Evolutionary conservation across 1,140 invertebrate species (phyloP).

Genomic region (Euglossa dilemma): DNA sequence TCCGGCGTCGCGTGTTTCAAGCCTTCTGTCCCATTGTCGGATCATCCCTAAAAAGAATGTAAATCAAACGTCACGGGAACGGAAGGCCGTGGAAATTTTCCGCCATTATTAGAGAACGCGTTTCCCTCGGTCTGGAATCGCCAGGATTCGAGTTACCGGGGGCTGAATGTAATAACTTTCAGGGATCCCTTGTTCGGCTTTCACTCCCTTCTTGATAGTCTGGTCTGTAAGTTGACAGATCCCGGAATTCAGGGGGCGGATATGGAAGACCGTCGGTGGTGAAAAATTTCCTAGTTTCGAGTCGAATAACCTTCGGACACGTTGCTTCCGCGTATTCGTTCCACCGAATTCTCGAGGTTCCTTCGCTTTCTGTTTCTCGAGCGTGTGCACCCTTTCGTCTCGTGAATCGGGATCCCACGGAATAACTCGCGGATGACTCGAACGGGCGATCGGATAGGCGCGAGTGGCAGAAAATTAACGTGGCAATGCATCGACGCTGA

Average conservation of each 20-base stretch:
- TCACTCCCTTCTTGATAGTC: background rate
- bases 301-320: background rate
- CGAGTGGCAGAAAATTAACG: background rate
- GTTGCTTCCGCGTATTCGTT: background rate
- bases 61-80: conserved; percentile 41
- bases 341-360: background rate
- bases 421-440: background rate
- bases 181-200: background rate
- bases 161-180: background rate
- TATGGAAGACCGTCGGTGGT: background rate
- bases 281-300: background rate
- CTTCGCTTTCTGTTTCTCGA: too few species aligned
- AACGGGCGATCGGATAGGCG: background rate
- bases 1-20: conserved; percentile 23
- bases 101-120: conserved; percentile 5
- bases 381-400: too few species aligned
- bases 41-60: conserved; percentile 50
- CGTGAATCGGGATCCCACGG: too few species aligned
- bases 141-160: background rate
- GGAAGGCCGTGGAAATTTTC: background rate
- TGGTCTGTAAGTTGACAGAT: background rate
- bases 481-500: conserved; percentile 17
- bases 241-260: background rate
- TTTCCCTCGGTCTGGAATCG: background rate
- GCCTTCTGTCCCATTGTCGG: conserved; percentile 38